phyloP scores from a whole-genome alignment of 2,113 vertebrate genomes.

The Oreochromis tanganicae region DNA sequence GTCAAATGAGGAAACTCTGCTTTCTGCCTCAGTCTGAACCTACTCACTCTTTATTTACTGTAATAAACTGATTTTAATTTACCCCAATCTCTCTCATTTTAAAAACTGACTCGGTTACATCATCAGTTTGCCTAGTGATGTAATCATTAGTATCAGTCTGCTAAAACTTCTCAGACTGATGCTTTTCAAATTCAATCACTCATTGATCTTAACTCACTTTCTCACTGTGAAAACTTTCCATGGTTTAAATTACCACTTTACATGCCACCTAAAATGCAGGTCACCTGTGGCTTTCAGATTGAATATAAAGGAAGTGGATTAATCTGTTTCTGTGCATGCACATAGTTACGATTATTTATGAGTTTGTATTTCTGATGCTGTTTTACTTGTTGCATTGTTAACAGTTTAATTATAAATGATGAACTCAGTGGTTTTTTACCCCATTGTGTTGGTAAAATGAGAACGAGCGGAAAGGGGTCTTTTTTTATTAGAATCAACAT shows the following conservation, averaged over 20 bases:
- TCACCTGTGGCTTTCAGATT: background rate
- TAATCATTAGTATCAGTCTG: background rate
- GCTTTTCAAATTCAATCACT: background rate
- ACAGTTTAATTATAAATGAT: background rate
- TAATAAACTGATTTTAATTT: background rate
- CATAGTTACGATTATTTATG: background rate
- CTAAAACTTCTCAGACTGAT: background rate
- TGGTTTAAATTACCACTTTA: rapidly evolving
- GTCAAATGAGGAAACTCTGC: background rate
- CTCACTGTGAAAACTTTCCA: background rate
- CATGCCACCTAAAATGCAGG: background rate
- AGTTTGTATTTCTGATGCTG: background rate
- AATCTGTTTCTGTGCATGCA: background rate
- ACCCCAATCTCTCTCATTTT: background rate
- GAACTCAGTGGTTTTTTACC: constrained; percentile 32
- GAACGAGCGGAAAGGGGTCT: background rate
- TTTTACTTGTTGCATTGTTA: background rate
- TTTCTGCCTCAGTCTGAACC: background rate
- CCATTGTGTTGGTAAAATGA: background rate
- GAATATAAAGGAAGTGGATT: background rate
- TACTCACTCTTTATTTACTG: background rate
- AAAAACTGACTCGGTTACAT: background rate
- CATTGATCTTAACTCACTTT: background rate
- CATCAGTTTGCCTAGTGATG: background rate
- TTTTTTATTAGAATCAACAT: constrained; percentile 2